Evolutionary conservation across 2,113 vertebrate genomes (phyloP).

Genomic region (Vulpes lagopus): DNA sequence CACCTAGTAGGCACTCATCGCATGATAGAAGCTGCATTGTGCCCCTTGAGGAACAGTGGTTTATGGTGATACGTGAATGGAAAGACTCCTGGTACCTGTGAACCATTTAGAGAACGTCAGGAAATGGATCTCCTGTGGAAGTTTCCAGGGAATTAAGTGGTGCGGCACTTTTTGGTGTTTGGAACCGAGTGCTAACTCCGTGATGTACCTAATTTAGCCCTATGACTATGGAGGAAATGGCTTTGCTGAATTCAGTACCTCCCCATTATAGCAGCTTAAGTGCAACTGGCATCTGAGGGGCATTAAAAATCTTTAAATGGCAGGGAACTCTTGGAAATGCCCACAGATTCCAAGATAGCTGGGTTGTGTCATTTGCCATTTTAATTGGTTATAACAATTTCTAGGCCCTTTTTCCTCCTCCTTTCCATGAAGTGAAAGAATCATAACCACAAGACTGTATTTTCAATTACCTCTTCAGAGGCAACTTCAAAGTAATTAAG

Average conservation of each 20-base stretch:
- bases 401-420: neutral
- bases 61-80: neutral
- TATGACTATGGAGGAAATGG: no score
- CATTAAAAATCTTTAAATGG: constrained; percentile 8
- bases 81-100: neutral
- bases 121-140: fast-evolving
- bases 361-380: neutral
- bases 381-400: neutral
- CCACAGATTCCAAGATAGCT: neutral
- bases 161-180: neutral
- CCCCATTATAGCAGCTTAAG: neutral
- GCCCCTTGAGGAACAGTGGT: neutral
- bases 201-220: neutral
- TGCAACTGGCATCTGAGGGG: neutral
- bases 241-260: neutral
- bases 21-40: neutral
- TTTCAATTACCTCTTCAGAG: constrained; percentile 44
- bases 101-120: neutral
- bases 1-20: neutral
- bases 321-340: constrained; percentile 31
- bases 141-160: neutral
- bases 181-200: neutral
- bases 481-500: constrained; percentile 55
- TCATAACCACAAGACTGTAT: constrained; percentile 25
- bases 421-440: neutral